phyloP scores from a whole-genome alignment of 1,140 invertebrate genomes.

The Laodelphax striatellus region DNA sequence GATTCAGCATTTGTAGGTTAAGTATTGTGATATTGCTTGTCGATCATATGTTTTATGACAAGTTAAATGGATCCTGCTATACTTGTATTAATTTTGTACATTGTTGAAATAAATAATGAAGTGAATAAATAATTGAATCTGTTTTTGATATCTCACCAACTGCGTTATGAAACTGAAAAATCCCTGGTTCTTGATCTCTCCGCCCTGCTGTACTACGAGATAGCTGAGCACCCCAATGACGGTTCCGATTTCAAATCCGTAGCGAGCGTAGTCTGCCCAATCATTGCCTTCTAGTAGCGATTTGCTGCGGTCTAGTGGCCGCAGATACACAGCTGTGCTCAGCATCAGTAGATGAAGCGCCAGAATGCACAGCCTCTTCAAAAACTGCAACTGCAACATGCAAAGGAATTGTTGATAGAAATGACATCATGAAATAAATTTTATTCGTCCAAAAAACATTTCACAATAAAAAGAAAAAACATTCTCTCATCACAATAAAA shows the following conservation, averaged over 20 bases:
- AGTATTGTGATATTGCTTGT: too few species aligned
- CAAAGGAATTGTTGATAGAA: not conserved
- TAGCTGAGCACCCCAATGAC: conserved; percentile 76
- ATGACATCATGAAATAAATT: not conserved
- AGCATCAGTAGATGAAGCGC: conserved; percentile 77
- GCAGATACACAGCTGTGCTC: conserved; percentile 79
- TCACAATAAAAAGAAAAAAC: too few species aligned
- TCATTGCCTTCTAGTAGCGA: conserved; percentile 43
- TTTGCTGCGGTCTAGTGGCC: conserved; percentile 46
- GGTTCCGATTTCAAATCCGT: conserved; percentile 72
- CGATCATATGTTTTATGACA: too few species aligned
- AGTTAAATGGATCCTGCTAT: too few species aligned
- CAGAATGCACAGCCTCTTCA: conserved; percentile 78
- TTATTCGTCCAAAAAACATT: too few species aligned
- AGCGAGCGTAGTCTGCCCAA: conserved; percentile 41
- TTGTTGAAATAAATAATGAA: too few species aligned
- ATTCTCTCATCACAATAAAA: too few species aligned
- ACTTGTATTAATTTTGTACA: too few species aligned
- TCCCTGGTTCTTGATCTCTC: conserved; percentile 90
- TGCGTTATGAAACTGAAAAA: conserved; percentile 81
- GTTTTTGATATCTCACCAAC: conserved; percentile 56
- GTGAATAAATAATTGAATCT: too few species aligned
- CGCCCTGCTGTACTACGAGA: conserved; percentile 82
- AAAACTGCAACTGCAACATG: conserved; percentile 67
- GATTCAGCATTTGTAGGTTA: too few species aligned